Evolutionary conservation across 1,140 invertebrate species (phyloP).

Genomic region (Steinernema feltiae): DNA sequence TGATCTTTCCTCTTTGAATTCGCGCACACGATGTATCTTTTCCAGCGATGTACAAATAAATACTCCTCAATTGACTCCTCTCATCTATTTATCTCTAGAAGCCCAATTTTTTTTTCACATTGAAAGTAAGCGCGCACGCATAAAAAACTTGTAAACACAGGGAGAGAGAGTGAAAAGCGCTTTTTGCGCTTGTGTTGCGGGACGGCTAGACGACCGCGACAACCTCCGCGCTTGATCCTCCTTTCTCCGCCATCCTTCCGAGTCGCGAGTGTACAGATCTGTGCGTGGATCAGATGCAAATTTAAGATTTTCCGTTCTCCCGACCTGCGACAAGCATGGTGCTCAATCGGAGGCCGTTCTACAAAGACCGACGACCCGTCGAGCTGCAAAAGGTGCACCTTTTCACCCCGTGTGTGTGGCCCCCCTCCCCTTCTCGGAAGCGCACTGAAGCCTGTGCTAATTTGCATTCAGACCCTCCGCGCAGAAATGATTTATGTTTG

Average conservation of each 20-base stretch:
- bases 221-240: not conserved
- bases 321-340: not conserved
- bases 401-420: not conserved
- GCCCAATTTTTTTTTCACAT: not conserved
- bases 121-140: too few relatives aligned
- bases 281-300: too few relatives aligned
- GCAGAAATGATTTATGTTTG: conserved; percentile 5
- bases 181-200: too few relatives aligned
- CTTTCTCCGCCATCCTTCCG: too few relatives aligned
- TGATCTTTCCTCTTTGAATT: not conserved
- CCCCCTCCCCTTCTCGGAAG: not conserved
- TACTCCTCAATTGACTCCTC: not conserved
- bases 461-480: not conserved
- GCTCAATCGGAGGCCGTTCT: not conserved
- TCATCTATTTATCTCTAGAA: too few relatives aligned
- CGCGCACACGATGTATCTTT: too few relatives aligned
- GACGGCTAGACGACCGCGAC: too few relatives aligned
- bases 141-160: too few relatives aligned
- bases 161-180: too few relatives aligned
- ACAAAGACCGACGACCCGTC: not conserved
- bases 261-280: too few relatives aligned
- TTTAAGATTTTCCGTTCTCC: not conserved
- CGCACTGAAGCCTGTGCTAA: not conserved
- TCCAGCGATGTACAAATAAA: not conserved
- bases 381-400: not conserved